Conservation (phyloP, 2,797 vertebrate genomes). For the Rhynchotus rufescens region DNA sequence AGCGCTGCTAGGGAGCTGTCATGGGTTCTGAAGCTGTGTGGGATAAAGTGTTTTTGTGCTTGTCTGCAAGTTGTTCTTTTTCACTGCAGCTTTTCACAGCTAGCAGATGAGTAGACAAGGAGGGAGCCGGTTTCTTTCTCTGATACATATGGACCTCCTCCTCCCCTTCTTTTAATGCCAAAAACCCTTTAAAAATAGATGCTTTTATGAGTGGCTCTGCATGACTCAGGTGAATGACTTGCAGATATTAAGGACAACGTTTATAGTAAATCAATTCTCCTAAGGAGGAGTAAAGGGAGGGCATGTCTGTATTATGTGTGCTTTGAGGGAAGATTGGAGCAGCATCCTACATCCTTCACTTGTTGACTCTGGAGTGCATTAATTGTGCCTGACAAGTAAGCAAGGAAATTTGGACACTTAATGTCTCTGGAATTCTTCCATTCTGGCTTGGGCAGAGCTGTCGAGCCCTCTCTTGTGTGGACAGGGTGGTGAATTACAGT, state of each 20-base stretch:
- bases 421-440: neutral
- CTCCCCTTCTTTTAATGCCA: neutral
- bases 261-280: conserved; percentile 41
- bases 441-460: neutral
- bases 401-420: neutral
- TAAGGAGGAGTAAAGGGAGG: neutral
- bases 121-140: conserved; percentile 1
- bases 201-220: neutral
- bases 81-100: neutral
- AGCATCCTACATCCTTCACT: neutral
- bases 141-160: neutral
- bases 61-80: conserved; percentile 48
- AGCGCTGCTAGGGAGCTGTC: neutral
- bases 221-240: conserved; percentile 59
- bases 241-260: conserved; percentile 23
- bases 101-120: conserved; percentile 3
- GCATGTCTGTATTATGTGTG: neutral
- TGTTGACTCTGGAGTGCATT: neutral
- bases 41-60: conserved; percentile 41
- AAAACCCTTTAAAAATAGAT: conserved; percentile 35
- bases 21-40: neutral
- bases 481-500: neutral
- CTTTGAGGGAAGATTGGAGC: neutral
- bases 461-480: neutral
- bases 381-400: conserved; percentile 17